These are phyloP conservation scores for Phataginus tricuspis DNA, from an alignment of 2,797 vertebrate genomes.

Conservation along the genomic window DNA sequence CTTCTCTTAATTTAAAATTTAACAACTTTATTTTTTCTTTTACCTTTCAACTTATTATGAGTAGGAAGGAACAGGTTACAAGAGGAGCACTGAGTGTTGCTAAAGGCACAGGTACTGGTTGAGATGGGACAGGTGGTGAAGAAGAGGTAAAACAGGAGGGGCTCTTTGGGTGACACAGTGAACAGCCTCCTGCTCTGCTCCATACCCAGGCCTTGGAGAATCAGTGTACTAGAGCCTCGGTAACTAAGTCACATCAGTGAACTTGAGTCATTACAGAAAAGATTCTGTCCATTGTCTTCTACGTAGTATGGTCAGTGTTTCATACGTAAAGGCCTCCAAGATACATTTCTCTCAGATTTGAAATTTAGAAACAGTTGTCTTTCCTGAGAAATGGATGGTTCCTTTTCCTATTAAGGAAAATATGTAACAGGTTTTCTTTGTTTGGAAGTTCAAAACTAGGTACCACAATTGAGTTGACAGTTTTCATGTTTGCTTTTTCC, in stretches of 20 bases:
- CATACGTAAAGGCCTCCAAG: background rate
- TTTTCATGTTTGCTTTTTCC: background rate
- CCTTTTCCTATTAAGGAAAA: background rate
- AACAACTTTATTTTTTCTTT: background rate
- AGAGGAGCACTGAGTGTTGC: background rate
- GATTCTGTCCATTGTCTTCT: background rate
- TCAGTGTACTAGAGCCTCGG: rapidly evolving
- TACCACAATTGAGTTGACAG: background rate
- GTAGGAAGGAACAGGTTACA: background rate
- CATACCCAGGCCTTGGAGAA: too few relatives aligned
- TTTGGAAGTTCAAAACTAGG: background rate
- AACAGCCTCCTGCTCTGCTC: too few relatives aligned
- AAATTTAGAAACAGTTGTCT: background rate
- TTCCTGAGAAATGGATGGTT: background rate
- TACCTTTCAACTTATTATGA: background rate
- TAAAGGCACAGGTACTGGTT: background rate
- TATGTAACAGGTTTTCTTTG: background rate
- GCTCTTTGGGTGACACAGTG: background rate
- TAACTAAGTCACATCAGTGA: rapidly evolving
- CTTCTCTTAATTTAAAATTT: background rate
- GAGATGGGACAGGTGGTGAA: background rate
- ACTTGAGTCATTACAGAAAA: background rate
- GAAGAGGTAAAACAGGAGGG: rapidly evolving
- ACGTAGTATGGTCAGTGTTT: background rate
- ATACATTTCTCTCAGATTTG: background rate